Conservation (phyloP, 1,140 invertebrate genomes). For the Samia ricini region DNA sequence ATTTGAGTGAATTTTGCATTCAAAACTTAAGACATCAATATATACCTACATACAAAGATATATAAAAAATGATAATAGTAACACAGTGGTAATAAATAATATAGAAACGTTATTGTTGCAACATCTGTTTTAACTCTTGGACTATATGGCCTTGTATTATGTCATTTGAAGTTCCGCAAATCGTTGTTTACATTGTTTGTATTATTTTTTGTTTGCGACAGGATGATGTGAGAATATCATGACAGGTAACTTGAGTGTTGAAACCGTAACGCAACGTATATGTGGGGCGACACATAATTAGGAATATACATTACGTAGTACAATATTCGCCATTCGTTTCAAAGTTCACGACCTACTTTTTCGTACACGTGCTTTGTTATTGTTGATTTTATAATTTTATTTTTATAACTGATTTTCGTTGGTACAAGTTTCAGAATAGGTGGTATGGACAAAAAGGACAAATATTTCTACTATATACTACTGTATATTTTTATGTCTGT, state of each 20-base stretch:
- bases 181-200: not conserved
- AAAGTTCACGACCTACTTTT: not conserved
- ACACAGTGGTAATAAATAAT: too few relatives aligned
- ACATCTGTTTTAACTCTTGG: not conserved
- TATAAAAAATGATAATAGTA: too few relatives aligned
- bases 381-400: not conserved
- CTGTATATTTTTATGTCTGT: too few relatives aligned
- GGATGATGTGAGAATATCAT: not conserved
- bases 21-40: too few relatives aligned
- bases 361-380: not conserved
- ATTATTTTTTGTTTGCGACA: not conserved
- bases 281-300: not conserved
- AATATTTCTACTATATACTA: too few relatives aligned
- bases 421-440: too few relatives aligned
- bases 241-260: not conserved
- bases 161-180: not conserved
- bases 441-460: too few relatives aligned
- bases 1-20: too few relatives aligned
- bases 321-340: not conserved
- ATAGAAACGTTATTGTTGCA: too few relatives aligned
- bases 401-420: not conserved
- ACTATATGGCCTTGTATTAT: slow-evolving; percentile 3
- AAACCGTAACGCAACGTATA: not conserved
- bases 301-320: not conserved
- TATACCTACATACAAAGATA: too few relatives aligned